Percentiles rank a stretch among this genome's conserved stretches.
Evolutionary conservation across 2,888 invertebrate genomes (phyloP).

Genomic region (Drosophila pegasa): DNA sequence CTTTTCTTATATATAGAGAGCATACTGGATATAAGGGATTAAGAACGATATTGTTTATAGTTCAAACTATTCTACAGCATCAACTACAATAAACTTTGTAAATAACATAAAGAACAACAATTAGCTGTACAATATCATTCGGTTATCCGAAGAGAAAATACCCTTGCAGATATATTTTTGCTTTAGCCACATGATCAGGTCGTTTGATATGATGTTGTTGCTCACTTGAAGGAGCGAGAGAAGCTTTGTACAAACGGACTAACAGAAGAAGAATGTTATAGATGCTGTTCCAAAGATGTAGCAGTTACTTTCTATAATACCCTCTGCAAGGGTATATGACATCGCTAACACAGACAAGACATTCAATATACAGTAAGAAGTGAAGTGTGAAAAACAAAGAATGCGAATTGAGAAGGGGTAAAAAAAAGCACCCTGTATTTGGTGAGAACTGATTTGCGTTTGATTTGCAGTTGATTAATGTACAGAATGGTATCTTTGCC

Average conservation of each 20-base stretch:
- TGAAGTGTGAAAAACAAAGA: slow-evolving; percentile 18
- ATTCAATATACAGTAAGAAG: slow-evolving; percentile 23
- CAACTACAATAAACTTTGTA: not conserved
- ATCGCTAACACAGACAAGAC: slow-evolving; percentile 13
- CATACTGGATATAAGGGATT: slow-evolving; percentile 8
- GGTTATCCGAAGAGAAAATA: not conserved
- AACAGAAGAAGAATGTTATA: not conserved
- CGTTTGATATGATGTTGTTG: not conserved
- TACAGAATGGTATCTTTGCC: slow-evolving; percentile 81
- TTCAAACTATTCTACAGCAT: not conserved
- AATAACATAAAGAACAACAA: not conserved
- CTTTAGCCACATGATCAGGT: not conserved
- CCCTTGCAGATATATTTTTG: slow-evolving; percentile 7
- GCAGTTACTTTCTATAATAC: not conserved
- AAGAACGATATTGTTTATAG: not conserved
- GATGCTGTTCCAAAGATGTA: not conserved
- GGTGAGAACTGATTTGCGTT: slow-evolving; percentile 82
- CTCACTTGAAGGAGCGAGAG: not conserved
- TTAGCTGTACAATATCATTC: slow-evolving; percentile 1
- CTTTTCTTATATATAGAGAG: slow-evolving; percentile 1
- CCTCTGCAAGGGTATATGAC: slow-evolving; percentile 7
- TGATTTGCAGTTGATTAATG: slow-evolving; percentile 82
- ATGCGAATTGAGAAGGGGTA: slow-evolving; percentile 16
- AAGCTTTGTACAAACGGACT: not conserved
- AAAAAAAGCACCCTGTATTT: slow-evolving; percentile 78